Evolutionary conservation across 2,797 vertebrate species (phyloP).

Genomic region (Pelochelys cantorii): DNA sequence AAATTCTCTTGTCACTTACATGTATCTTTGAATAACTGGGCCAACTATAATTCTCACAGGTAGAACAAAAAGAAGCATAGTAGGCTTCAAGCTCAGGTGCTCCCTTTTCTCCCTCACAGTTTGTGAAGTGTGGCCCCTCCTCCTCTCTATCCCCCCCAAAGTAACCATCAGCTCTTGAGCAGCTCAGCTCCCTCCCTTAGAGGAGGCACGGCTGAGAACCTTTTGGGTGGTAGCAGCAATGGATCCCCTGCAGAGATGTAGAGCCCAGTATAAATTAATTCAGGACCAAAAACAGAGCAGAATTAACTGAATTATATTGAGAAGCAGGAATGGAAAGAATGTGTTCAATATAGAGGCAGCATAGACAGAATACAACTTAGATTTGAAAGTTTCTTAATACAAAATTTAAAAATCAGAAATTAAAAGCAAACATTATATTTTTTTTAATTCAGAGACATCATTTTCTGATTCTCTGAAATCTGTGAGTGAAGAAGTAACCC

Average conservation of each 20-base stretch:
- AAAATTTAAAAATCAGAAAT: not conserved
- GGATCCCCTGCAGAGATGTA: not conserved
- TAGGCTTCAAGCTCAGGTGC: not conserved
- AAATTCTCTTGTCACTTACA: not conserved
- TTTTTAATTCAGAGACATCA: conserved; percentile 39
- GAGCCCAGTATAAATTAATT: not conserved
- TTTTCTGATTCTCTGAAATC: conserved; percentile 4
- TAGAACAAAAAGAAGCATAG: not conserved
- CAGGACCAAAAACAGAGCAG: not conserved
- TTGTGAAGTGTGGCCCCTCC: not conserved
- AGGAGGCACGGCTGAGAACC: not conserved
- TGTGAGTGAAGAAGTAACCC: not conserved
- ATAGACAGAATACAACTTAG: not conserved
- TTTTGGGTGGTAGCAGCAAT: not conserved
- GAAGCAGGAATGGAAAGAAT: not conserved
- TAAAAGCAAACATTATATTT: not conserved
- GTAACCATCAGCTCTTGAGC: not conserved
- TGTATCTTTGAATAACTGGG: not conserved
- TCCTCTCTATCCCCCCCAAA: not conserved
- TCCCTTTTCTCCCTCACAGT: not conserved
- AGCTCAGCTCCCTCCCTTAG: not conserved
- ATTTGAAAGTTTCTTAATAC: not conserved
- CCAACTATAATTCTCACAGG: not conserved
- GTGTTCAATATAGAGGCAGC: not conserved
- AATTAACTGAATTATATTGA: not conserved